Conservation (phyloP, 2,888 invertebrate genomes). For the Cactoblastis cactorum region DNA sequence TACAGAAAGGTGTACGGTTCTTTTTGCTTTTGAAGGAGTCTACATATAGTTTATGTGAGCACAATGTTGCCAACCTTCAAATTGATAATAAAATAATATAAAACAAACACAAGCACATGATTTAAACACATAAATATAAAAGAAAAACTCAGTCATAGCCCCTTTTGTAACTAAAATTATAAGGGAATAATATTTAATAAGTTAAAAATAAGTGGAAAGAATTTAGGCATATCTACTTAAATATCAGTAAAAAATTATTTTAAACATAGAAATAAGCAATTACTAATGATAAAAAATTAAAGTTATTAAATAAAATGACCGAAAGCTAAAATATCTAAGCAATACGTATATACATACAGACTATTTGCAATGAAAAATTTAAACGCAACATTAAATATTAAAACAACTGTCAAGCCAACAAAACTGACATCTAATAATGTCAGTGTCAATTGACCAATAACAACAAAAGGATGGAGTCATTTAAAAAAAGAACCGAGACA, state of each 20-base stretch:
- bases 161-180: constrained; percentile 13
- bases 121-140: constrained; percentile 33
- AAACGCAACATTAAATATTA: neutral
- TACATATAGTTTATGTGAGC: constrained; percentile 59
- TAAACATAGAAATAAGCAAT: neutral
- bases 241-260: neutral
- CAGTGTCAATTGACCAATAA: neutral
- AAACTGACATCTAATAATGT: neutral
- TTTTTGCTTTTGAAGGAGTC: constrained; percentile 56
- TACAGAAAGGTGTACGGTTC: constrained; percentile 29
- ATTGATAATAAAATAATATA: constrained; percentile 72
- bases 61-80: constrained; percentile 80
- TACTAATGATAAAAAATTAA: neutral
- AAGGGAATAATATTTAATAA: neutral
- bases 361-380: constrained; percentile 14
- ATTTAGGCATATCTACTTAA: neutral
- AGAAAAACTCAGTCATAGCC: constrained; percentile 15
- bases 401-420: neutral
- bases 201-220: neutral
- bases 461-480: too few relatives aligned
- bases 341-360: constrained; percentile 2
- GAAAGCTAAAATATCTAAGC: neutral
- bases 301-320: neutral
- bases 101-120: constrained; percentile 74
- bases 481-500: too few relatives aligned